Percentiles rank a stretch among this genome's conserved stretches.
Conservation (phyloP, 2,113 vertebrate species). For the Daphoenositta chrysoptera region DNA sequence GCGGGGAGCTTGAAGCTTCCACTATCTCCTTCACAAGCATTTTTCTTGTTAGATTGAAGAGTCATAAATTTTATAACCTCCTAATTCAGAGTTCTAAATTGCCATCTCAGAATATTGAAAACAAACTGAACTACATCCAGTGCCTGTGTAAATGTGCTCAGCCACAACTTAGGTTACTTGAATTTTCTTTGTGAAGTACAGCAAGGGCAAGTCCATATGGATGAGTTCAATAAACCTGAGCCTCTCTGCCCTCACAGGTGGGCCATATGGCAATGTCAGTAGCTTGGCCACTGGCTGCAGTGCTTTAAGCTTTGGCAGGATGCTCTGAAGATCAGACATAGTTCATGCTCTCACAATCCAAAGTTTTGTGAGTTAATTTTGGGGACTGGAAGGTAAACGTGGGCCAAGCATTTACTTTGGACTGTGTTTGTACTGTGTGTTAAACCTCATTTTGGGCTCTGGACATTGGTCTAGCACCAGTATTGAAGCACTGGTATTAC, state of each 20-base stretch:
- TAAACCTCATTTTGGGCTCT: not conserved
- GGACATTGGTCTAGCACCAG: not conserved
- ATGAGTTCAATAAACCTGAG: not conserved
- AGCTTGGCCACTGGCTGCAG: not conserved
- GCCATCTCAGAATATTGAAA: not conserved
- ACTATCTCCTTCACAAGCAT: not conserved
- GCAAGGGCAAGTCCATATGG: not conserved
- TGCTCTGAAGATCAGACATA: not conserved
- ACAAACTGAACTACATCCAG: not conserved
- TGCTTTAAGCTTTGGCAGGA: not conserved
- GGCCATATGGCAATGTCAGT: not conserved
- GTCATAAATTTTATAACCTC: not conserved
- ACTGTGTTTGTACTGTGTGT: not conserved
- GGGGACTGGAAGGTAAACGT: not conserved
- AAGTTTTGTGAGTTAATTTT: not conserved
- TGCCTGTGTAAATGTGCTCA: not conserved
- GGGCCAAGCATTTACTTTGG: not conserved
- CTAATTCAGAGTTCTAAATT: not conserved
- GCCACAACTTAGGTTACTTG: not conserved
- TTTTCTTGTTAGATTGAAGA: not conserved
- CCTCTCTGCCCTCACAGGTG: not conserved
- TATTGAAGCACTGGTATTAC: not conserved
- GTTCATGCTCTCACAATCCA: not conserved
- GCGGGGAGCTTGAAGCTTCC: not conserved
- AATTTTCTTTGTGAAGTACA: not conserved